These are phyloP conservation scores for Rhinolophus ferrumequinum DNA, from an alignment of 2,113 vertebrate genomes.

Conservation along the genomic window DNA sequence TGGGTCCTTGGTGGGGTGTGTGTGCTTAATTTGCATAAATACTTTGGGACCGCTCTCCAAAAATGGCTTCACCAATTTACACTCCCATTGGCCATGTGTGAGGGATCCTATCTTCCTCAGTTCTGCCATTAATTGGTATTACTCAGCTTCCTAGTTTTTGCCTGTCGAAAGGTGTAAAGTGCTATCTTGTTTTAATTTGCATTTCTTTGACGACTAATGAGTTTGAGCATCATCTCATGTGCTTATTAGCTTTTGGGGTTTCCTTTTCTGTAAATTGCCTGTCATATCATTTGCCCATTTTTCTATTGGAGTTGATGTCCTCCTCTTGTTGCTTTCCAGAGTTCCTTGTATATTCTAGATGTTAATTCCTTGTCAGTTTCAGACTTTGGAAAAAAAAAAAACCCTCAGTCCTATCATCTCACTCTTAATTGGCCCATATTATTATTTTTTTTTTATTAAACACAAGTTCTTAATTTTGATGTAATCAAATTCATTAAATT, in stretches of 20 bases:
- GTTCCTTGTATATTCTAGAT: conserved; percentile 50
- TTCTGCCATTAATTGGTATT: conserved; percentile 71
- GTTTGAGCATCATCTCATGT: conserved; percentile 51
- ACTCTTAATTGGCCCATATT: conserved; percentile 61
- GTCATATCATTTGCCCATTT: conserved; percentile 70
- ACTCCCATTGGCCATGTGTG: not conserved
- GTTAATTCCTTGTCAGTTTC: conserved; percentile 73
- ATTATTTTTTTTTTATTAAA: conserved; percentile 30
- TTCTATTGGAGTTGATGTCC: conserved; percentile 57
- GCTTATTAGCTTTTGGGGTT: conserved; percentile 77
- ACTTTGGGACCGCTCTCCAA: not conserved
- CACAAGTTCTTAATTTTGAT: conserved; percentile 56
- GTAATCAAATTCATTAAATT: conserved; percentile 14
- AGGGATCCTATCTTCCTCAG: conserved; percentile 17
- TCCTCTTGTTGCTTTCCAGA: conserved; percentile 35
- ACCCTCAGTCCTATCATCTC: not conserved
- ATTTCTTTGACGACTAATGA: conserved; percentile 78
- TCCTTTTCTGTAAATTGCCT: conserved; percentile 77
- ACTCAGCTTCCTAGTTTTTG: conserved; percentile 55
- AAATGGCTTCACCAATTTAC: conserved; percentile 50
- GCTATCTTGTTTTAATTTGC: conserved; percentile 74
- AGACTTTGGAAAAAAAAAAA: conserved; percentile 44
- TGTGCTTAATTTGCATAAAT: not conserved
- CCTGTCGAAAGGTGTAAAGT: conserved; percentile 72
- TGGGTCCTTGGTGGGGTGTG: not conserved